A percentile compares a stretch with the other conserved stretches of the same genome.
These are phyloP conservation scores for Parnassius apollo DNA, from an alignment of 2,888 invertebrate species.

Conservation along the genomic window DNA sequence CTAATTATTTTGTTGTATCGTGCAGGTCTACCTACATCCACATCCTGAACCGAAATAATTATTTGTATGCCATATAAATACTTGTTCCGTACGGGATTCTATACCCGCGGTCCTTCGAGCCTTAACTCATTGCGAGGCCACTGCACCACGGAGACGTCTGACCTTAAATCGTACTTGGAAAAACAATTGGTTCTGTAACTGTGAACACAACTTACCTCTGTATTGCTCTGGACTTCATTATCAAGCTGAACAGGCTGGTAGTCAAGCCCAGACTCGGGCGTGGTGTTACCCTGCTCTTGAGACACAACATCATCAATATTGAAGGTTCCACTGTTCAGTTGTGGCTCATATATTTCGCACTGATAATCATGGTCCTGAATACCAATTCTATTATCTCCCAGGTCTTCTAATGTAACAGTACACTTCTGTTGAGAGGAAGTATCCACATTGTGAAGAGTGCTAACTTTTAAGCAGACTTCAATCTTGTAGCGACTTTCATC, in stretches of 20 bases:
- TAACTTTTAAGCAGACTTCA: constrained; percentile 51
- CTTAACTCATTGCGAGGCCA: too few species aligned
- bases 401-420: constrained; percentile 48
- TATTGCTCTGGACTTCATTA: constrained; percentile 63
- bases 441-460: constrained; percentile 44
- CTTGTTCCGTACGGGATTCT: too few species aligned
- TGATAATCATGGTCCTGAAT: constrained; percentile 43
- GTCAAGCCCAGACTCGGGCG: constrained; percentile 35
- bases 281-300: constrained; percentile 31
- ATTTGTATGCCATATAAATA: too few species aligned
- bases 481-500: constrained; percentile 49
- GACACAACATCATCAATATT: constrained; percentile 31
- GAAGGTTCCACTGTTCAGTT: constrained; percentile 11
- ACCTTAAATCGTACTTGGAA: too few species aligned
- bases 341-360: constrained; percentile 37
- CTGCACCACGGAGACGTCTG: too few species aligned
- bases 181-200: background rate
- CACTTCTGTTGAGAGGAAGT: constrained; percentile 52
- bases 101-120: too few species aligned
- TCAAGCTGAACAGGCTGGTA: constrained; percentile 55
- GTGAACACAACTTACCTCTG: constrained; percentile 49
- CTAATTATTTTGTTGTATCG: too few species aligned
- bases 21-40: too few species aligned
- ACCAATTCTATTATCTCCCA: constrained; percentile 40
- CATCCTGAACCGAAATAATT: too few species aligned